Percentiles rank a stretch among this genome's conserved stretches.
phyloP scores from a whole-genome alignment of 2,797 vertebrate species.

The Darevskia mixta region DNA sequence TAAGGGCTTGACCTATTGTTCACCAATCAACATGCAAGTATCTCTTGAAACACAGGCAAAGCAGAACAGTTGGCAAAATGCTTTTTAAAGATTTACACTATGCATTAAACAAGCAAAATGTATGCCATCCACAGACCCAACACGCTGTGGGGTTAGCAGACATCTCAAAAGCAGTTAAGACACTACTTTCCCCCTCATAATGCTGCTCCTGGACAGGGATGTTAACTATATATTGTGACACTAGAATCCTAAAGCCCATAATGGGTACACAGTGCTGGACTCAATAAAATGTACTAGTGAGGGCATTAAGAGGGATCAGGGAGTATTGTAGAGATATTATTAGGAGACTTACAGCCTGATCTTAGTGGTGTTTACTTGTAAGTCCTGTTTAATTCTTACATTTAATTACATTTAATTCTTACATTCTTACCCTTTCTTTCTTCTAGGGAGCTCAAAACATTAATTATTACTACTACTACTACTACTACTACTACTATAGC shows the following conservation, averaged over 20 bases:
- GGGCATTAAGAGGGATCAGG: background rate
- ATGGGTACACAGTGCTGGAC: background rate
- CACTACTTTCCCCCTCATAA: conserved; percentile 70
- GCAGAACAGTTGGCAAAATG: conserved; percentile 44
- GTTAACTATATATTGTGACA: conserved; percentile 22
- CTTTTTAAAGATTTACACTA: conserved; percentile 26
- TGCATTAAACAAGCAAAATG: conserved; percentile 25
- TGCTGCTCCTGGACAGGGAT: conserved; percentile 3
- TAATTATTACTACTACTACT: background rate
- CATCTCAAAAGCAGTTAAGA: background rate
- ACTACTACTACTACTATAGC: background rate
- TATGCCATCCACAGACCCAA: background rate
- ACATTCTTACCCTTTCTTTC: background rate
- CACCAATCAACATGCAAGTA: conserved; percentile 48
- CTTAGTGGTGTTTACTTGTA: background rate
- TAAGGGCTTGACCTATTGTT: background rate
- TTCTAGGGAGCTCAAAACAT: background rate
- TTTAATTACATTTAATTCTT: background rate
- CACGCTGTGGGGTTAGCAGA: conserved; percentile 26
- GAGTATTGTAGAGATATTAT: background rate
- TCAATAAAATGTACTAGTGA: background rate
- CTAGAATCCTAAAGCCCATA: background rate
- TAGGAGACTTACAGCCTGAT: background rate
- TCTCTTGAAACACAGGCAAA: conserved; percentile 54
- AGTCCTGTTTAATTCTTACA: background rate